phyloP scores from a whole-genome alignment of 2,888 invertebrate genomes.

The Linnaemya vulpina region DNA sequence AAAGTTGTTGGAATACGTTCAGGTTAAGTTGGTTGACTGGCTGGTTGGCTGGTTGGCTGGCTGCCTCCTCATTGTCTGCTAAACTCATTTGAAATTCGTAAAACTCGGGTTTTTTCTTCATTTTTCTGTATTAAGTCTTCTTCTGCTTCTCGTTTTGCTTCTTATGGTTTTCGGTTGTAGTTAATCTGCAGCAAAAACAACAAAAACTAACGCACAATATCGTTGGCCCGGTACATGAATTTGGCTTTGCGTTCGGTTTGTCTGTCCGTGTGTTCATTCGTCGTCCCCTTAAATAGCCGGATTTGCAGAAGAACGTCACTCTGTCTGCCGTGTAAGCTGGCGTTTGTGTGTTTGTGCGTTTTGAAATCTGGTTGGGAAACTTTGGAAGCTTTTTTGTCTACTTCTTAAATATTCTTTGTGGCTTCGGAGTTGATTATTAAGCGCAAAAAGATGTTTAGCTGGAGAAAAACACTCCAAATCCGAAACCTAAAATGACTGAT shows the following conservation, averaged over 20 bases:
- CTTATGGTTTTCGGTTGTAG: constrained; percentile 75
- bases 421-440: constrained; percentile 43
- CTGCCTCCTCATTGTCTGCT: constrained; percentile 72
- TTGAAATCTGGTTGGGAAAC: constrained; percentile 37
- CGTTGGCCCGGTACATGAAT: constrained; percentile 50
- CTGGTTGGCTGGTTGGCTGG: constrained; percentile 24
- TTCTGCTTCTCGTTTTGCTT: constrained; percentile 55
- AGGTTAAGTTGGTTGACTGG: constrained; percentile 7
- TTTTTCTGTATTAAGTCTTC: constrained; percentile 9
- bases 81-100: constrained; percentile 80
- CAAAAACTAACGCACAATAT: constrained; percentile 17
- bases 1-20: neutral
- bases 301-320: constrained; percentile 75
- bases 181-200: constrained; percentile 74
- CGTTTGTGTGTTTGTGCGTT: neutral
- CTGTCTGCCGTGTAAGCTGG: constrained; percentile 75
- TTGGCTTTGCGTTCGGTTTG: constrained; percentile 35
- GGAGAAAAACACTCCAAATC: constrained; percentile 38
- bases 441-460: constrained; percentile 43
- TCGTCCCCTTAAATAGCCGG: constrained; percentile 66
- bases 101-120: constrained; percentile 70
- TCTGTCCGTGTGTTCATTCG: neutral
- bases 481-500: constrained; percentile 67
- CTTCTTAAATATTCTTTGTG: constrained; percentile 5
- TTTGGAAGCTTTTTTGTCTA: constrained; percentile 37